Evolutionary conservation across 2,113 vertebrate genomes (phyloP).

Genomic region (Garra rufa): DNA sequence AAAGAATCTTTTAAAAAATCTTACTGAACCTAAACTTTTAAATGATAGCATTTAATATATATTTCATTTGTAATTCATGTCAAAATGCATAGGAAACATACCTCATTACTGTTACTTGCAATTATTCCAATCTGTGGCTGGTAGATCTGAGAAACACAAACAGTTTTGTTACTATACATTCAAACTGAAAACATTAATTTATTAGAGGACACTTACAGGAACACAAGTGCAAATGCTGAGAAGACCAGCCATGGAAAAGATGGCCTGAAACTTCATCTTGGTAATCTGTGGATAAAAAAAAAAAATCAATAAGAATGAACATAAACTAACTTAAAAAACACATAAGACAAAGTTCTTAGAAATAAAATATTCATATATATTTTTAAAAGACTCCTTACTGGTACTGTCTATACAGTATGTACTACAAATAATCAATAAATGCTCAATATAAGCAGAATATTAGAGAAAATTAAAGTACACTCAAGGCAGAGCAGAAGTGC

Average conservation of each 20-base stretch:
- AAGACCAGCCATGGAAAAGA: conserved; percentile 24
- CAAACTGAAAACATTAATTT: background rate
- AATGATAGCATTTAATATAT: background rate
- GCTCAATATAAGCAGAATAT: background rate
- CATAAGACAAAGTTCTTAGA: background rate
- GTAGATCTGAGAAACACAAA: conserved; percentile 49
- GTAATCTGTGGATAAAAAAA: conserved; percentile 13
- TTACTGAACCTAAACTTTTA: background rate
- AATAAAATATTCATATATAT: background rate
- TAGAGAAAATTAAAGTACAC: background rate
- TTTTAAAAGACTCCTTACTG: background rate
- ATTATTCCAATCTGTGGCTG: conserved; percentile 75
- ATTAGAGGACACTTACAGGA: conserved; percentile 45
- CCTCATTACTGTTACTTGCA: conserved; percentile 81
- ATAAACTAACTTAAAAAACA: background rate
- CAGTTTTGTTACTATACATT: background rate
- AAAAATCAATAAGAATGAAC: background rate
- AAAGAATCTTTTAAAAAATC: no score
- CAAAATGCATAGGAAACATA: background rate
- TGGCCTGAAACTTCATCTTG: conserved; percentile 49
- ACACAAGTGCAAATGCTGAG: conserved; percentile 43
- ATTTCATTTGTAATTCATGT: no score
- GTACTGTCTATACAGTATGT: background rate
- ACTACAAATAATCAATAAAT: background rate
- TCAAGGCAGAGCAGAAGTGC: conserved; percentile 21